Percentiles rank a stretch among this genome's conserved stretches.
Conservation (phyloP, 2,113 vertebrate genomes). For the Azemiops feae region DNA sequence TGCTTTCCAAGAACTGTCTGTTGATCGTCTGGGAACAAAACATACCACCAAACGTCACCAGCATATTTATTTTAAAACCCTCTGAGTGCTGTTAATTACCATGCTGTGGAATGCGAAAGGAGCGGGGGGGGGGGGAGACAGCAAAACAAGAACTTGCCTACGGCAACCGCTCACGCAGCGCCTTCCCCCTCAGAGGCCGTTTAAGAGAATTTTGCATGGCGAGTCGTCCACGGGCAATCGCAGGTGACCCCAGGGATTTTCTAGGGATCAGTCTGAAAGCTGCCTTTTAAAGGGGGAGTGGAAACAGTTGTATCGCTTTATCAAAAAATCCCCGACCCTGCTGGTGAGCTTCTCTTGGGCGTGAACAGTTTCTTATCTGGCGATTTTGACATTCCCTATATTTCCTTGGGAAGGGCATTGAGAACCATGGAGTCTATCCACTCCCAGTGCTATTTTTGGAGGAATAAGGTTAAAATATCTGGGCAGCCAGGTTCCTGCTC, state of each 20-base stretch:
- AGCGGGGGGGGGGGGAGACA: not conserved
- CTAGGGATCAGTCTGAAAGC: not conserved
- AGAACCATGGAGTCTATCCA: not conserved
- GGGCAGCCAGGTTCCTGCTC: not conserved
- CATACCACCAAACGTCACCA: not conserved
- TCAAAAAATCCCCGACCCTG: not conserved
- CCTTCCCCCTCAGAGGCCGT: not conserved
- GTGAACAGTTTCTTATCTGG: not conserved
- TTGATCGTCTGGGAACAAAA: conserved; percentile 51
- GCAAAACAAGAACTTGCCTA: conserved; percentile 5
- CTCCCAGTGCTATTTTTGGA: not conserved
- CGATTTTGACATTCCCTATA: not conserved
- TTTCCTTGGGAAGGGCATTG: not conserved
- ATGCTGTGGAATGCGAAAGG: conserved; percentile 28
- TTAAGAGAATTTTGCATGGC: not conserved
- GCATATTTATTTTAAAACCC: not conserved
- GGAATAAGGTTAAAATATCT: not conserved
- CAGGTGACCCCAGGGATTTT: not conserved
- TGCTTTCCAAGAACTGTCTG: conserved; percentile 32
- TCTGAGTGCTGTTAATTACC: conserved; percentile 47
- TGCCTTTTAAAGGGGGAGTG: not conserved
- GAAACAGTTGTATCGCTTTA: not conserved
- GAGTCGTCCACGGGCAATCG: not conserved
- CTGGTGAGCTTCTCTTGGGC: not conserved
- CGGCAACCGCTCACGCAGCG: not conserved